These are phyloP conservation scores for Hoplodrina ambigua DNA, from an alignment of 2,888 invertebrate species.

Conservation along the genomic window DNA sequence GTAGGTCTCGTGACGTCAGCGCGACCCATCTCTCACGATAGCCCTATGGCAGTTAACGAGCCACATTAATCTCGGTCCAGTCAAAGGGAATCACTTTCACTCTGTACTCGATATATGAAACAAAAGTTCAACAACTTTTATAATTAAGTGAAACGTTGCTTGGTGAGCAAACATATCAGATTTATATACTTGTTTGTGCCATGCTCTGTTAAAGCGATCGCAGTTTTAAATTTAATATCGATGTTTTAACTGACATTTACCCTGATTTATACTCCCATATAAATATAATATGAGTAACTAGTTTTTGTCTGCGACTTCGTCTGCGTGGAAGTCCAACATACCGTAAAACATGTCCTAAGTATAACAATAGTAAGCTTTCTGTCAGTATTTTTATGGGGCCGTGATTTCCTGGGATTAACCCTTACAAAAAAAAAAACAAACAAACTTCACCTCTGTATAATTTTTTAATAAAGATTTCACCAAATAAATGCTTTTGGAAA, in stretches of 20 bases:
- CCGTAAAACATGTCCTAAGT: too few species aligned
- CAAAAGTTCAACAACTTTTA: conserved; percentile 68
- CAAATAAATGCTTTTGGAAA: too few species aligned
- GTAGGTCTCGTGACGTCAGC: conserved; percentile 69
- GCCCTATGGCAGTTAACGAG: conserved; percentile 68
- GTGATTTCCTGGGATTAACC: too few species aligned
- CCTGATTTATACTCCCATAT: background rate
- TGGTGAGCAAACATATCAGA: conserved; percentile 50
- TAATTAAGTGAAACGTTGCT: conserved; percentile 65
- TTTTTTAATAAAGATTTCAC: too few species aligned
- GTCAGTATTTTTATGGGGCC: too few species aligned
- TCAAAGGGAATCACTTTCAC: conserved; percentile 82
- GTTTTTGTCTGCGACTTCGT: too few species aligned
- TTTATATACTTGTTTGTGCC: conserved; percentile 42
- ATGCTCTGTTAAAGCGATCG: conserved; percentile 23
- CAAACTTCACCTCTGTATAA: too few species aligned
- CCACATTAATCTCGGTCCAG: conserved; percentile 75
- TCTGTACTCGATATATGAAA: conserved; percentile 66
- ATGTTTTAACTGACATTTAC: conserved; percentile 29
- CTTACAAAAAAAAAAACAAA: too few species aligned
- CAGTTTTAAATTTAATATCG: conserved; percentile 31
- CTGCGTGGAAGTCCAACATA: too few species aligned
- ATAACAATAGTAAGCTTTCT: too few species aligned
- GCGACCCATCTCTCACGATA: conserved; percentile 75
- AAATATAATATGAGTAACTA: background rate